These are phyloP conservation scores for Dipus sagitta DNA, from an alignment of 2,797 vertebrate species.

Conservation along the genomic window DNA sequence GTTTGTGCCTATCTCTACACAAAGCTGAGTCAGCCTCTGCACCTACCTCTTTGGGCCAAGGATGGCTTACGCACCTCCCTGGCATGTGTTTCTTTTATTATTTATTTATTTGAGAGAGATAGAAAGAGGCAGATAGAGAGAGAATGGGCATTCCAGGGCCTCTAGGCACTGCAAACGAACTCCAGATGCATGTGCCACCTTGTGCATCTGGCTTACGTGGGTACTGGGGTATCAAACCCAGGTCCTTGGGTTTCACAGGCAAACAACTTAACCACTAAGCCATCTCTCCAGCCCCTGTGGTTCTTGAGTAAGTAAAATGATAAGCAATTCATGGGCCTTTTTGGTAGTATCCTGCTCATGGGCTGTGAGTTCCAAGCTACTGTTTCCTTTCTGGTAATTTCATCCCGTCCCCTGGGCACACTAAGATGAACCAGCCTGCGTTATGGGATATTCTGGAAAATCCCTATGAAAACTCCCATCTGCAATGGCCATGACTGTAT, in stretches of 20 bases:
- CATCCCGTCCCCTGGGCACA: accelerated
- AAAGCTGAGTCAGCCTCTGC: neutral
- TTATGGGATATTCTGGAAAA: conserved; percentile 59
- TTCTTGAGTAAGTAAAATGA: neutral
- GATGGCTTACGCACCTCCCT: neutral
- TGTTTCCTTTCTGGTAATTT: conserved; percentile 64
- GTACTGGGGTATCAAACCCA: too few relatives aligned
- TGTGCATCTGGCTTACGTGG: too few relatives aligned
- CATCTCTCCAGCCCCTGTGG: neutral
- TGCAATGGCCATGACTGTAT: neutral
- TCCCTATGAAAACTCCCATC: conserved; percentile 69
- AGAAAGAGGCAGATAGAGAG: too few relatives aligned
- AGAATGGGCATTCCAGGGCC: too few relatives aligned
- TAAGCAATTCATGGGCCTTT: neutral
- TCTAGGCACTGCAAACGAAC: too few relatives aligned
- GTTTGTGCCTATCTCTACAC: neutral
- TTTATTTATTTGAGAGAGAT: too few relatives aligned
- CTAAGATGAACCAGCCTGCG: conserved; percentile 3
- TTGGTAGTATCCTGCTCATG: conserved; percentile 33
- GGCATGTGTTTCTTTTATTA: neutral
- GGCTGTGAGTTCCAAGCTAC: conserved; percentile 6
- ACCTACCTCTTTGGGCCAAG: neutral
- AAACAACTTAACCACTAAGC: too few relatives aligned
- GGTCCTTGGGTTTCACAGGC: too few relatives aligned
- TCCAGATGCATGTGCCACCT: too few relatives aligned